Percentiles rank a stretch among this genome's conserved stretches.
phyloP scores from a whole-genome alignment of 2,797 vertebrate genomes.

The Halcyon chelicuti region DNA sequence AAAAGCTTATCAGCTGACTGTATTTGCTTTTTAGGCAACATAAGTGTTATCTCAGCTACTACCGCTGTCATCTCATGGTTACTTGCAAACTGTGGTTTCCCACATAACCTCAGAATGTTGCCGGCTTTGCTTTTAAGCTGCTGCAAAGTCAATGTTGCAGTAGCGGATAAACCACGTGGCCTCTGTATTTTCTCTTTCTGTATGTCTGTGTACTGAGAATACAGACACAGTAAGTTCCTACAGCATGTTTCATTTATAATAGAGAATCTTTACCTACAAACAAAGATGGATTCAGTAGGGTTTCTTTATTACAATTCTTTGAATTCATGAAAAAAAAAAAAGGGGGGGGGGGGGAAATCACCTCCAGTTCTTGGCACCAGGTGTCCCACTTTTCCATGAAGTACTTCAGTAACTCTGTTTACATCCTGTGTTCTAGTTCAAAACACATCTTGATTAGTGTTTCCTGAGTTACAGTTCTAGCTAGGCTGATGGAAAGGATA shows the following conservation, averaged over 20 bases:
- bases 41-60: background rate
- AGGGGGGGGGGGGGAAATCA: background rate
- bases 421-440: conserved; percentile 53
- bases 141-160: background rate
- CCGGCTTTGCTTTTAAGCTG: background rate
- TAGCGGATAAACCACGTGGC: background rate
- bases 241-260: background rate
- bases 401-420: conserved; percentile 71
- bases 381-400: conserved; percentile 83
- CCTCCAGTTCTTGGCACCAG: conserved; percentile 81
- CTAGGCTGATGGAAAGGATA: background rate
- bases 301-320: background rate
- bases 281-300: background rate
- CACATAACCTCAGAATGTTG: background rate
- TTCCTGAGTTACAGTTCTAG: background rate
- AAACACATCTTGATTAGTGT: conserved; percentile 59
- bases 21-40: background rate
- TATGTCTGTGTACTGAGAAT: background rate
- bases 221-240: background rate
- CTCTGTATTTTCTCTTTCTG: background rate
- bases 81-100: background rate
- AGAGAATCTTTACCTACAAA: background rate
- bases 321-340: background rate
- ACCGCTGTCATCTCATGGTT: background rate
- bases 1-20: background rate